Conservation (phyloP, 2,797 vertebrate genomes). For the Hypotaenidia philippensis region DNA sequence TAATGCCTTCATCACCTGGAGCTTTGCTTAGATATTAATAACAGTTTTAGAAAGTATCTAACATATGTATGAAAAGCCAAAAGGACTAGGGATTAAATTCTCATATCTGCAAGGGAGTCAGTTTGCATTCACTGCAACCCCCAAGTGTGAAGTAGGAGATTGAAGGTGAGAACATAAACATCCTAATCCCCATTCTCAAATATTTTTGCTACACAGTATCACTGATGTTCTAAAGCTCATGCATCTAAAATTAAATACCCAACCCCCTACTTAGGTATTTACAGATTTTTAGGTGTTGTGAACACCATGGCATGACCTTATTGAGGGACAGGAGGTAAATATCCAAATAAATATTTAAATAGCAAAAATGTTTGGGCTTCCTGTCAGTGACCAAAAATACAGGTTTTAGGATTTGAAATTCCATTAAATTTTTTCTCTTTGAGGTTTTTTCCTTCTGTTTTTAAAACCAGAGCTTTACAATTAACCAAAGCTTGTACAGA, state of each 20-base stretch:
- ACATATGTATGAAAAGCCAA: not conserved
- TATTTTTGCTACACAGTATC: not conserved
- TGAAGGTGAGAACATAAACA: constrained; percentile 20
- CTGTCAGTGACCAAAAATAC: not conserved
- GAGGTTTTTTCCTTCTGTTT: not conserved
- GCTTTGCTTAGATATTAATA: not conserved
- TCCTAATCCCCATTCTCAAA: not conserved
- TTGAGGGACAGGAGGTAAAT: not conserved
- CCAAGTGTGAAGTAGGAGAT: constrained; percentile 1
- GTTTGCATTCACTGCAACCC: not conserved
- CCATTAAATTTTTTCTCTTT: not conserved
- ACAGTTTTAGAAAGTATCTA: not conserved
- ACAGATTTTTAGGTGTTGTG: not conserved
- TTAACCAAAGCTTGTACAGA: not conserved
- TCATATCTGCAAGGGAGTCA: not conserved
- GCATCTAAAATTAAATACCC: not conserved
- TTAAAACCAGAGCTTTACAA: not conserved
- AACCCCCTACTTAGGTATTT: not conserved
- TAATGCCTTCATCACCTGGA: not conserved
- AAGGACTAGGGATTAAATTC: not conserved
- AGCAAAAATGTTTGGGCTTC: not conserved
- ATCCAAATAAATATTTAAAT: not conserved
- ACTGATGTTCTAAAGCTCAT: not conserved
- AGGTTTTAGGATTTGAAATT: not conserved
- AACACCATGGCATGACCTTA: not conserved